Base-by-base conservation (phyloP, 2,797 vertebrate species). In the Mastacembelus armatus region DNA sequence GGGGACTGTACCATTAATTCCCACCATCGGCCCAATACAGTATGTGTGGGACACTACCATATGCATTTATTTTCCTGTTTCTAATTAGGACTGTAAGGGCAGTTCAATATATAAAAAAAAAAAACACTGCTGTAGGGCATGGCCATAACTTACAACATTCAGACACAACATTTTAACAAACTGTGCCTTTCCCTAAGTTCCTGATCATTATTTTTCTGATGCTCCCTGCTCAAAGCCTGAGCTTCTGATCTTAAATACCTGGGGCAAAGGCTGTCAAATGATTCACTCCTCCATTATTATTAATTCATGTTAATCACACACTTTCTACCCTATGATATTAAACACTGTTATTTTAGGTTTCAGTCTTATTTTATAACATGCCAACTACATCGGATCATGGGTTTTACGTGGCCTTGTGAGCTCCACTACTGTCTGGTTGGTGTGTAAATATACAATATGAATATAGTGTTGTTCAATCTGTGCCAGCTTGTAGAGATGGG, bases 281-380 rank as follows among this genome's bases (percentile, higher is more conserved):
- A 86, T 75, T 84, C 59, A 83, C 78, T 40, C 45, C 36, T 54
- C 44, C 11, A 19, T 62, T 59, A 79, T 78, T 29, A 80, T 71
- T 74, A 74, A 85, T 78, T 75, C 61, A 78, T 67, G 39, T 52
- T 85, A 63, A 82, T 83, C 62, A 61, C 63, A 63, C 51, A 40
- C 66, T 47, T 69, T 48, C 36, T 49, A 61, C n/a, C n/a, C n/a
- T 36, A 49, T 66, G 33, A 50, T 42, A 54, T 39, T 38, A 62
- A n/a, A 38, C 47, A 30, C 22, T 59, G 48, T 60, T 70, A 54
- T 49, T 60, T 18, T 45, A 49, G 43, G 3, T 59, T 71, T 39
- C 56, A 60, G 29, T 33, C 43, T 32, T 7, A 1, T 14, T 57
- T 62, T 22, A 33, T 15, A 54, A 43, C 14, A 7, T 15, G 49